These are phyloP conservation scores for Delichon dasypus DNA, from an alignment of 2,797 vertebrate species.

Conservation along the genomic window DNA sequence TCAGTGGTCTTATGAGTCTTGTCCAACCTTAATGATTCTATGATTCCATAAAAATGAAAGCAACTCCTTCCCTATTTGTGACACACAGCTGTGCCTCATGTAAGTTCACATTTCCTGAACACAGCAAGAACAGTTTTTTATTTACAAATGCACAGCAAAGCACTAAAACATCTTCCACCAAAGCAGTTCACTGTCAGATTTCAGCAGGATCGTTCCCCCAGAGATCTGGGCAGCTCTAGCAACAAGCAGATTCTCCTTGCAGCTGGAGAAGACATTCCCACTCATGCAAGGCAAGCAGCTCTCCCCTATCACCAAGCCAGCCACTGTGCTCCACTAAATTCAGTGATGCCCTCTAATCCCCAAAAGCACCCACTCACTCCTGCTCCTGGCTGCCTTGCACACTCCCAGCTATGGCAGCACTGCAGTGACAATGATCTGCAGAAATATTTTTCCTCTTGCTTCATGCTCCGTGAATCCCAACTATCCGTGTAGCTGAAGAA, in stretches of 20 bases:
- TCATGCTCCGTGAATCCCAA: not conserved
- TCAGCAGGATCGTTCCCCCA: not conserved
- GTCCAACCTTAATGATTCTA: not conserved
- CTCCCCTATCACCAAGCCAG: not conserved
- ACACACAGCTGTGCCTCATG: not conserved
- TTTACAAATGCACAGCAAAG: not conserved
- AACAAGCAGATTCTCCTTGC: not conserved
- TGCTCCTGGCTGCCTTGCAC: not conserved
- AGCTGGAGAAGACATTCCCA: not conserved
- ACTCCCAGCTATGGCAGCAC: not conserved
- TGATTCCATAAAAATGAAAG: not conserved
- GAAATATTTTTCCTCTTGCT: not conserved
- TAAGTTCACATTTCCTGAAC: not conserved
- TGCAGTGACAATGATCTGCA: not conserved
- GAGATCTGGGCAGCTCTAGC: not conserved
- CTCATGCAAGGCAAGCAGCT: accelerated
- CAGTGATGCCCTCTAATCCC: accelerated
- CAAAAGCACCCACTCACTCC: not conserved
- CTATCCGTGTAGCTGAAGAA: not conserved
- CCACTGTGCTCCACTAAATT: not conserved
- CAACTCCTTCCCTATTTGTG: not conserved
- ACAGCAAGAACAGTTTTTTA: not conserved
- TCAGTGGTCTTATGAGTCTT: not conserved
- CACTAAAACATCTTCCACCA: not conserved
- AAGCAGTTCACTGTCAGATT: not conserved